phyloP scores from a whole-genome alignment of 2,888 invertebrate species.

The Mimumesa dahlbomi region DNA sequence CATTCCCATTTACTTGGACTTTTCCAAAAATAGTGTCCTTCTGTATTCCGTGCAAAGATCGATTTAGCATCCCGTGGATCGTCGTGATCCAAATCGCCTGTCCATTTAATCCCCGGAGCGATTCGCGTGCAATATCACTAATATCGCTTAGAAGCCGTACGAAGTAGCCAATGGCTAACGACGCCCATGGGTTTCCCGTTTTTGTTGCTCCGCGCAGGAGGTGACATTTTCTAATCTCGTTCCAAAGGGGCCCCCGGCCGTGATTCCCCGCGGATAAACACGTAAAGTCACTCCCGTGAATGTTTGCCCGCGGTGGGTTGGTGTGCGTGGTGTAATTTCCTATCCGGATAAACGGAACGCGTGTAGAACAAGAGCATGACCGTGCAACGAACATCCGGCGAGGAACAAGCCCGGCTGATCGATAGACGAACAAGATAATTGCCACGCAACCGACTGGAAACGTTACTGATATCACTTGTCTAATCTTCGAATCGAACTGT shows the following conservation, averaged over 20 bases:
- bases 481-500: slow-evolving; percentile 6
- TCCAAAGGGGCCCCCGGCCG: background rate
- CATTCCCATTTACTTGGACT: too few relatives aligned
- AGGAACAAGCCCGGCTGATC: slow-evolving; percentile 41
- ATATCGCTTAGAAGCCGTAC: background rate
- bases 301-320: slow-evolving; percentile 40
- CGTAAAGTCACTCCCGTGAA: slow-evolving; percentile 19
- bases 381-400: slow-evolving; percentile 20
- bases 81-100: too few relatives aligned
- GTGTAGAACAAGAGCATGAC: slow-evolving; percentile 9
- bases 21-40: too few relatives aligned
- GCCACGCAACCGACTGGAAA: slow-evolving; percentile 48
- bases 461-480: slow-evolving; percentile 26
- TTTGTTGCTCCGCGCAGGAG: slow-evolving; percentile 5
- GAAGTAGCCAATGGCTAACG: background rate
- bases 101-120: slow-evolving; percentile 3
- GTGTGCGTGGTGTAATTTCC: slow-evolving; percentile 53
- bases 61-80: too few relatives aligned
- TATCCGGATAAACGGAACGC: slow-evolving; percentile 47
- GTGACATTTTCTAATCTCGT: slow-evolving; percentile 34
- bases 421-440: slow-evolving; percentile 51
- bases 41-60: too few relatives aligned
- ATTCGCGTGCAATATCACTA: slow-evolving; percentile 6
- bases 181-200: slow-evolving; percentile 4
- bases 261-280: slow-evolving; percentile 40